Evolutionary conservation across 2,888 invertebrate genomes (phyloP), one percentile per base, ranked within the genome.

Genomic region (Lithophane ornitopus): DNA sequence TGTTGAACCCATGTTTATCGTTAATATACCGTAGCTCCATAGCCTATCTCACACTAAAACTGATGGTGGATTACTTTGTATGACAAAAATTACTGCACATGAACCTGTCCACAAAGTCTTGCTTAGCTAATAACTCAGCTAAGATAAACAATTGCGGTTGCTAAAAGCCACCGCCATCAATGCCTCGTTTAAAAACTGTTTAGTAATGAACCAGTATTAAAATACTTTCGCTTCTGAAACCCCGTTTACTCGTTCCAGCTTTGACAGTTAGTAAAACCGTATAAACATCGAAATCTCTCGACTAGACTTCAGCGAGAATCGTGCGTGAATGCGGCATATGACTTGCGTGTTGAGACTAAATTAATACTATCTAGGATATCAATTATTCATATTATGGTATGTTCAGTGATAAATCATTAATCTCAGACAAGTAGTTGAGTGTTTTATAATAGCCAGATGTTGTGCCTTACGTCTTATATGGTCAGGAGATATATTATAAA

Each of bases 331-430:
- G 54, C 54, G 58, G 49, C 54, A 52, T 54, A 58, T 56, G 54
- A n/a, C 59, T 70, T 63, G 82, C 72, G 70, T 76, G 85, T 61
- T 39, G 58, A 68, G 67, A 73, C 26, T 65, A 68, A 77, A 77
- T 74, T 54, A 81, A 67, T 81, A 58, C 34, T 54, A 73, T 76
- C 52, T 54, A 78, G 66, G n/a, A 73, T 73, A 72, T 85, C 41
- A 85, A 72, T 82, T 81, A 85, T 81, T 85, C 71, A 71, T 77
- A 49, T 54, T 56, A 80, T 79, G 56, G 54, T 49, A 69, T 85
- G 71, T 70, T 56, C 34, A 58, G 56, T 68, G 59, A 81, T 82
- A 61, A 76, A 39, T 85, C 81, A 82, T 82, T 81, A 76, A 67
- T 85, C 59, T 80, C 54, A 70, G 72, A 81, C 76, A 66, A 72